Base-by-base conservation (phyloP, 2,113 vertebrate species). In the Periophthalmus modestus region DNA sequence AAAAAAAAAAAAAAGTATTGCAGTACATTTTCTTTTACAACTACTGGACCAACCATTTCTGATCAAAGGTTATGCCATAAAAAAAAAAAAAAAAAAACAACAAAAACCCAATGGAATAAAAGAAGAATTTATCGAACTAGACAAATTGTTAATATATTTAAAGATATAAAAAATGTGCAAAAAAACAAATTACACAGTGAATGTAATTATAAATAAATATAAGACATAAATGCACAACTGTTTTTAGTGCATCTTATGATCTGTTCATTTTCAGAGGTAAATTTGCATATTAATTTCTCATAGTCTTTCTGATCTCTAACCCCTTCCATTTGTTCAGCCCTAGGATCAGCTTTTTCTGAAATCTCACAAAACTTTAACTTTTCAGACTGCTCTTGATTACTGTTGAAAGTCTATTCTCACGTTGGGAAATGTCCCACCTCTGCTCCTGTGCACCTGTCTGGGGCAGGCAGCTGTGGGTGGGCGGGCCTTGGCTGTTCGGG, bases 401-500 rank as follows among this genome's bases (percentile, higher is more conserved):
- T 39, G 18, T 11, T 72, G 67, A 66, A 55, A 71, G 74, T 77
- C 75, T 77, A 67, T 80, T 85, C 78, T 66, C 68, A 16, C 67
- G 16, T 62, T 33, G 16, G 24, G 59, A 62, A 24, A 63, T 61
- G 72, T 62, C 77, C 71, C 66, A 66, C 82, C 82, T 82, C 16
- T 69, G 77, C 28, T 55, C 73, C 77, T 24, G 70, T 92, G 91
- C 91, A 93, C 92, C 91, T 93, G 92, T 92, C 87, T 91, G 85
- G 46, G 71, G 78, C 68, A 86, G 88, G 84, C 92, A 90, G 85
- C 92, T 90, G 92, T 90, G 91, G 90, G 90, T 90, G 90, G 91
- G 91, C 68, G 93, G 89, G 89, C 66, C 87, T 91, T 89, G 86
- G 87, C 92, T 91, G 89, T 90, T 85, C 89, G 74, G 88, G 92